Conservation (phyloP, 2,888 invertebrate genomes). For the Lithophane socia region DNA sequence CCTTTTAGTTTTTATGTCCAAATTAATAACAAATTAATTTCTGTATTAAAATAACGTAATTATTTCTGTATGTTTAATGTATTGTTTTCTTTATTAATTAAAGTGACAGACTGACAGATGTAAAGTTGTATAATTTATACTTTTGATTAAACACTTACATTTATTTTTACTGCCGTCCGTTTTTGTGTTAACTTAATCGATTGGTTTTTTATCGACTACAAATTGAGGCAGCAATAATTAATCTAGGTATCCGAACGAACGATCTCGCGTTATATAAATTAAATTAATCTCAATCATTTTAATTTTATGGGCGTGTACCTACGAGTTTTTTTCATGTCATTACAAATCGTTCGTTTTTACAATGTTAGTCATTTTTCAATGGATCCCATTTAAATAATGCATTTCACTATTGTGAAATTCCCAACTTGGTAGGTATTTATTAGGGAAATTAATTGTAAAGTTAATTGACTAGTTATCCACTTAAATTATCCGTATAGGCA, state of each 20-base stretch:
- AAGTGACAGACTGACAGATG: constrained; percentile 25
- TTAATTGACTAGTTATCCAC: no score
- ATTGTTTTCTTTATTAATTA: constrained; percentile 42
- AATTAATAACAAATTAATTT: constrained; percentile 6
- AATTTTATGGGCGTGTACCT: constrained; percentile 14
- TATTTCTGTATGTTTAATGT: constrained; percentile 21
- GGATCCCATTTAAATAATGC: not conserved
- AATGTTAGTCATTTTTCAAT: not conserved
- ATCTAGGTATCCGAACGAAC: constrained; percentile 41
- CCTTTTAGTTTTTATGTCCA: not conserved
- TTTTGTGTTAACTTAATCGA: constrained; percentile 61
- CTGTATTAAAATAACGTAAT: constrained; percentile 16
- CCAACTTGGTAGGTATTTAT: not conserved
- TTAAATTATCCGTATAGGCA: no score
- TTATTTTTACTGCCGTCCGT: constrained; percentile 37
- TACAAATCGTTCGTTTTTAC: constrained; percentile 11
- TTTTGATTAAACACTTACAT: constrained; percentile 52
- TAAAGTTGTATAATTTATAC: constrained; percentile 47
- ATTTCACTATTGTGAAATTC: not conserved
- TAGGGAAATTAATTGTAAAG: not conserved
- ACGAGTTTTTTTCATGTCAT: constrained; percentile 5
- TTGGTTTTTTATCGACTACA: constrained; percentile 56
- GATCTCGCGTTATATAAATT: constrained; percentile 27
- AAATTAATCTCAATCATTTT: constrained; percentile 35
- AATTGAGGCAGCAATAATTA: constrained; percentile 57